Base-by-base conservation (phyloP, 2,113 vertebrate species). In the Lampris megalopsis region DNA sequence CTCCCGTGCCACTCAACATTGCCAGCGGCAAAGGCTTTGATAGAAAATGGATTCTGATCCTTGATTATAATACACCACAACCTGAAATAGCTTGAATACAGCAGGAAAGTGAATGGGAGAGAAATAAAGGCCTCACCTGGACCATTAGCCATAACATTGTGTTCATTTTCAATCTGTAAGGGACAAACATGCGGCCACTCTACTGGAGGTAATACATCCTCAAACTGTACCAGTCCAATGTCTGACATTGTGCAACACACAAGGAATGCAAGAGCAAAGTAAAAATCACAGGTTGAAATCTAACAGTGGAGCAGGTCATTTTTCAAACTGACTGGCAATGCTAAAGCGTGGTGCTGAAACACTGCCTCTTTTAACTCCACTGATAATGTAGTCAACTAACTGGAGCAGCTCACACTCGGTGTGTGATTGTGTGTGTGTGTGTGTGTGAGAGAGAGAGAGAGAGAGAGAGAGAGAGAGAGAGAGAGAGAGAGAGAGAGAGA, bases 21-120 rank as follows among this genome's bases (percentile, higher is more conserved):
- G 92, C 94, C 93, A 0, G 72, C 84, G 94, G 95, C 94, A 91
- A 91, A 43, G 78, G 92, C 95, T 96, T 95, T 96, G 94, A 94
- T 94, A 92, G 84, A 92, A 95, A 94, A 94, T 91, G 90, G 89
- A 86, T 88, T 92, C 75, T 91, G 90, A 92, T 91, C 85, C 82
- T 90, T 90, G 88, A 92, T 93, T 92, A 84, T 82, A 87, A 91
- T 77, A 70, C 70, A 56, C 48, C 80, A 83, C 71, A 78, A 77
- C 73, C 80, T 79, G 72, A 84, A 80, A 79, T 9, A 59, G 77
- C 72, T 85, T 69, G 63, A 67, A 69, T 73, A 73, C 75, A 79
- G 50, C 37, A 6, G 1, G 42, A 68, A 73, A 35, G 9, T 54
- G 68, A 75, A 80, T 52, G 75, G 74, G 71, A n/a, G 54, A 60